Conservation (phyloP, 2,888 invertebrate genomes). For the Acanthosoma haemorrhoidale region DNA sequence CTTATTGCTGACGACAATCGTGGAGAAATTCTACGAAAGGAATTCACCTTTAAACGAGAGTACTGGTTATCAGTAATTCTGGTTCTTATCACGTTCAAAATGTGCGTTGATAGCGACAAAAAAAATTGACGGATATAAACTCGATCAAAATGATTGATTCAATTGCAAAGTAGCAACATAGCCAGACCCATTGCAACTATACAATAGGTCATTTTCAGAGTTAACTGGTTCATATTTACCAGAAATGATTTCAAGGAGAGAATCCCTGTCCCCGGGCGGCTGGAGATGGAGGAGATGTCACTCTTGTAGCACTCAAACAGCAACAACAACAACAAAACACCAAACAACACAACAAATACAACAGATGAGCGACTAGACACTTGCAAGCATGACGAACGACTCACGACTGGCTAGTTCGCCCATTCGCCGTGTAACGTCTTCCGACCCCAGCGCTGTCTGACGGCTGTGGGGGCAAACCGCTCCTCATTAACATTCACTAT, state of each 20-base stretch:
- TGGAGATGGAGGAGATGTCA: not conserved
- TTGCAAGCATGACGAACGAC: constrained; percentile 7
- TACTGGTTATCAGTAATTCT: no score
- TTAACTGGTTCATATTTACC: not conserved
- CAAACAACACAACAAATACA: no score
- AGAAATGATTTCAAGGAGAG: not conserved
- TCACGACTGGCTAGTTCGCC: constrained; percentile 11
- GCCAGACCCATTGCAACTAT: not conserved
- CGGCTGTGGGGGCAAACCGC: not conserved
- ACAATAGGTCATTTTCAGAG: not conserved
- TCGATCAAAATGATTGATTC: no score
- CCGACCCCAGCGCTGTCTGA: not conserved
- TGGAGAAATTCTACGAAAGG: no score
- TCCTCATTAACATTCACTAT: no score
- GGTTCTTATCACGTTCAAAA: no score
- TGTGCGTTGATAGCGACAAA: no score
- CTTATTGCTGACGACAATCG: no score
- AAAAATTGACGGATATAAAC: no score
- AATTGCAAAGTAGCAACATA: constrained; percentile 2
- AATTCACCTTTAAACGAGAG: no score
- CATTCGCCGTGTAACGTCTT: not conserved
- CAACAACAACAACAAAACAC: not conserved
- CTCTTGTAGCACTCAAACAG: constrained; percentile 12
- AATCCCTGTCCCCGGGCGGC: not conserved
- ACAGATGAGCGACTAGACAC: not conserved